Evolutionary conservation across 2,888 invertebrate species (phyloP).

Genomic region (Phlogophora meticulosa): DNA sequence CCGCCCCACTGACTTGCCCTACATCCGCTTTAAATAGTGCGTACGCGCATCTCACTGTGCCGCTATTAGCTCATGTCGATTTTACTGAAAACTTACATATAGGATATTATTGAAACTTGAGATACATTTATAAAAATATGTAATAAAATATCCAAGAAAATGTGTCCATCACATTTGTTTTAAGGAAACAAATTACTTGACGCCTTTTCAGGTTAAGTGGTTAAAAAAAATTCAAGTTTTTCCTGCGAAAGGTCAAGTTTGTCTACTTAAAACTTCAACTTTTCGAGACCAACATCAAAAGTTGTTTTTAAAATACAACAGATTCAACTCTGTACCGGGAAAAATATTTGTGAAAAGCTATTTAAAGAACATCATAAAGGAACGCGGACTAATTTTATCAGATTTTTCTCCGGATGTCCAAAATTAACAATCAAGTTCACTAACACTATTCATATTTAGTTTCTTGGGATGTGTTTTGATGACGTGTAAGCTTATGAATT

Average conservation of each 20-base stretch:
- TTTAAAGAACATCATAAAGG: slow-evolving; percentile 49
- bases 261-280: slow-evolving; percentile 2
- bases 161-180: neutral
- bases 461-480: slow-evolving; percentile 24
- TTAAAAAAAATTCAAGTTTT: neutral
- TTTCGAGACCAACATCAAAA: slow-evolving; percentile 15
- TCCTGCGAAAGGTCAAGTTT: neutral
- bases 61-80: slow-evolving; percentile 74
- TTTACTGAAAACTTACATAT: slow-evolving; percentile 63
- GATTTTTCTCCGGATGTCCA: slow-evolving; percentile 56
- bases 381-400: slow-evolving; percentile 51
- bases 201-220: neutral
- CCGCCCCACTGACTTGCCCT: slow-evolving; percentile 83
- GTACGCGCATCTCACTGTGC: slow-evolving; percentile 68
- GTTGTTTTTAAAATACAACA: slow-evolving; percentile 24
- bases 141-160: neutral
- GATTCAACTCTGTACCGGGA: slow-evolving; percentile 27
- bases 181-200: neutral
- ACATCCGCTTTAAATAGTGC: slow-evolving; percentile 80
- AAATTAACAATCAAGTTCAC: slow-evolving; percentile 65
- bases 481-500: neutral
- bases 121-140: slow-evolving; percentile 39
- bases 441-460: slow-evolving; percentile 54
- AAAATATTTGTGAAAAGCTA: slow-evolving; percentile 42
- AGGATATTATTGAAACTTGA: slow-evolving; percentile 63